A percentile compares a stretch with the other conserved stretches of the same genome.
Evolutionary conservation across 2,888 invertebrate genomes (phyloP).

Genomic region (Diaperis boleti): DNA sequence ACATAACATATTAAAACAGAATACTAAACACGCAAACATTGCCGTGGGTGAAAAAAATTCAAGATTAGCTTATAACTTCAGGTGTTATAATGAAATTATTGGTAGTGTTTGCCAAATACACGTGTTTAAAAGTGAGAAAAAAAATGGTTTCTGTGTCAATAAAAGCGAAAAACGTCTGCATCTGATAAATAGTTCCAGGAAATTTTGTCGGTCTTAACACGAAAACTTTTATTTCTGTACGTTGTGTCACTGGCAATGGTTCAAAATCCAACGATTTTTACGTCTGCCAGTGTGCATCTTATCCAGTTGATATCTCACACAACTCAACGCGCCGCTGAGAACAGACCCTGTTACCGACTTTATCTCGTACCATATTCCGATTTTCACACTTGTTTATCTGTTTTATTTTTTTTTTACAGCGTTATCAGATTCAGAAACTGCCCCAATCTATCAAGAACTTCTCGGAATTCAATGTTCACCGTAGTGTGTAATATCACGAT

Average conservation of each 20-base stretch:
- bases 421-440: conserved; percentile 28
- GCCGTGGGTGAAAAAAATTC: background rate
- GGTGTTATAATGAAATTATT: background rate
- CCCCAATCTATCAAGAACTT: conserved; percentile 29
- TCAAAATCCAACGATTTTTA: conserved; percentile 26
- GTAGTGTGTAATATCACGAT: conserved; percentile 2
- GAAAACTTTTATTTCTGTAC: conserved; percentile 37
- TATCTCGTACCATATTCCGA: conserved; percentile 30
- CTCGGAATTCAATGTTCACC: conserved; percentile 21
- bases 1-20: conserved; percentile 8
- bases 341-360: conserved; percentile 36
- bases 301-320: conserved; percentile 34
- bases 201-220: conserved; percentile 28
- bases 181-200: conserved; percentile 32
- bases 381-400: conserved; percentile 33
- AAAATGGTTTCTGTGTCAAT: conserved; percentile 16
- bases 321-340: conserved; percentile 35
- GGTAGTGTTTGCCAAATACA: background rate
- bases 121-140: background rate
- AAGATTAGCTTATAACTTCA: background rate
- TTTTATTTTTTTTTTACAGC: conserved; percentile 20
- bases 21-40: background rate
- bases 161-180: conserved; percentile 24
- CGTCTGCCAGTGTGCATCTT: conserved; percentile 30
- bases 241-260: conserved; percentile 34